Conservation (phyloP, 2,113 vertebrate species). For the Rhizomys pruinosus region DNA sequence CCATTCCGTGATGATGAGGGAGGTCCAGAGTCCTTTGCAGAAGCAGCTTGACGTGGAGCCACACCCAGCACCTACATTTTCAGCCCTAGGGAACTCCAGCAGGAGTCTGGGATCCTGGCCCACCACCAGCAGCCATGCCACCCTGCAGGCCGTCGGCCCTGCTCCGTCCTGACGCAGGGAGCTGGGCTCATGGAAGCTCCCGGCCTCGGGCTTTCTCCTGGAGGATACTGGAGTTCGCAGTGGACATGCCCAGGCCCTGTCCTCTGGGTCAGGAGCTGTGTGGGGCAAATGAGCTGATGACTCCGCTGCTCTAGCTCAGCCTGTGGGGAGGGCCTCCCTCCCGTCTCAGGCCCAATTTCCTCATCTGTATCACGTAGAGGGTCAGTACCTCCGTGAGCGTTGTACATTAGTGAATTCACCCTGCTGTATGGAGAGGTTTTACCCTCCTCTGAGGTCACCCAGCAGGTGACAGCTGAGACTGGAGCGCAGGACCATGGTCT, state of each 20-base stretch:
- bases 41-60: neutral
- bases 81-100: neutral
- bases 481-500: neutral
- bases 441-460: neutral
- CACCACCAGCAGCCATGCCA: neutral
- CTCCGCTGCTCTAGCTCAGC: neutral
- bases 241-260: neutral
- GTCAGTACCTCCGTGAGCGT: neutral
- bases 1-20: neutral
- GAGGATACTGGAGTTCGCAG: neutral
- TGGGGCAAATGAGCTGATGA: neutral
- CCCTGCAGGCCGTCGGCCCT: neutral
- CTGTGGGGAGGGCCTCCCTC: neutral
- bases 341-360: neutral
- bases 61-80: neutral
- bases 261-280: neutral
- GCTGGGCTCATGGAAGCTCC: neutral
- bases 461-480: neutral
- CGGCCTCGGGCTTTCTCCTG: neutral
- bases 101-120: neutral
- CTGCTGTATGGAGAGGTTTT: neutral
- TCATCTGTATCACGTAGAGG: rapidly evolving
- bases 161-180: neutral
- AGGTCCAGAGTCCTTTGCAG: neutral
- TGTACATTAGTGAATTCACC: rapidly evolving